phyloP scores from a whole-genome alignment of 2,888 invertebrate genomes.

The Asteroscopus sphinx region DNA sequence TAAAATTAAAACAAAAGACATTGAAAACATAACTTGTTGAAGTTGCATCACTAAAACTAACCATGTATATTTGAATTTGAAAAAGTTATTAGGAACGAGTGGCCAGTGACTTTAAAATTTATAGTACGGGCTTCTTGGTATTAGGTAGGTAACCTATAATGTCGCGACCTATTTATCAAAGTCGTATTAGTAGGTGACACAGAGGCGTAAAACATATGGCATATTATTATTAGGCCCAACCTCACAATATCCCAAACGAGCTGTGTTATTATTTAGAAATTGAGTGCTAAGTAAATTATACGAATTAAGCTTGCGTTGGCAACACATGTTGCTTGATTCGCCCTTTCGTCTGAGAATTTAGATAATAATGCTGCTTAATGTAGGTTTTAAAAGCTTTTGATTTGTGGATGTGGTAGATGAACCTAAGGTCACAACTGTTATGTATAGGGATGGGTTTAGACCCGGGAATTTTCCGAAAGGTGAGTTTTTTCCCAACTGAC shows the following conservation, averaged over 20 bases:
- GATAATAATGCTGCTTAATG: constrained; percentile 23
- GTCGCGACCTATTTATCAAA: constrained; percentile 82
- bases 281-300: constrained; percentile 84
- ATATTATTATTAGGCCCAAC: constrained; percentile 65
- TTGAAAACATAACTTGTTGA: too few species aligned
- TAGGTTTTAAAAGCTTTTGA: constrained; percentile 1
- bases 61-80: too few species aligned
- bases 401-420: not conserved
- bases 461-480: too few species aligned
- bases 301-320: constrained; percentile 60
- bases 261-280: constrained; percentile 79
- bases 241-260: constrained; percentile 64
- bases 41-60: too few species aligned
- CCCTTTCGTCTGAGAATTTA: constrained; percentile 32
- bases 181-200: constrained; percentile 84
- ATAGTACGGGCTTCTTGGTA: constrained; percentile 37
- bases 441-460: not conserved
- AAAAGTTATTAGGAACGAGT: too few species aligned
- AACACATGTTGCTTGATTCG: constrained; percentile 55
- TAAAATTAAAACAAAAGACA: too few species aligned
- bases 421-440: not conserved
- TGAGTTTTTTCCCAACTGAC: too few species aligned
- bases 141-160: constrained; percentile 72
- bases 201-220: constrained; percentile 82
- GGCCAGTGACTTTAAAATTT: constrained; percentile 3